A percentile compares a stretch with the other conserved stretches of the same genome.
phyloP scores from a whole-genome alignment of 2,797 vertebrate species.

The Hydrophis major region DNA sequence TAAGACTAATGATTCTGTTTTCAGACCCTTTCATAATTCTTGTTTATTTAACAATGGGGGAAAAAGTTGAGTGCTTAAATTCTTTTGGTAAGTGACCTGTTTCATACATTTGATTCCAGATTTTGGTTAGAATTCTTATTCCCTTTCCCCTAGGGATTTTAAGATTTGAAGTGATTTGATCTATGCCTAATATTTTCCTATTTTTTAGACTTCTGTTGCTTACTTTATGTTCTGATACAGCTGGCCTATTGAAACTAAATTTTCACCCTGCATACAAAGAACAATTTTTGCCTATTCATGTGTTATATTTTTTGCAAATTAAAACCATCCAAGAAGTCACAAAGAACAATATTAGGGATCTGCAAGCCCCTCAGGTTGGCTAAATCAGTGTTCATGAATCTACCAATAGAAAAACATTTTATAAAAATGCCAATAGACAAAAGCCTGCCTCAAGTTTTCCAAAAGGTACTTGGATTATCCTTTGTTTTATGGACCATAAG shows the following conservation, averaged over 20 bases:
- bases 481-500: neutral
- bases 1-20: neutral
- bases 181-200: neutral
- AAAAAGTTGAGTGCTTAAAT: neutral
- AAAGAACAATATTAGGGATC: neutral
- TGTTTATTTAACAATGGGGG: neutral
- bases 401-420: neutral
- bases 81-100: neutral
- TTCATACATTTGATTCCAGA: neutral
- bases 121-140: neutral
- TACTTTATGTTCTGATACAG: neutral
- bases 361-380: neutral
- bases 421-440: neutral
- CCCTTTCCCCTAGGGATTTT: neutral
- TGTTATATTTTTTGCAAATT: neutral
- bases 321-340: neutral
- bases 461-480: neutral
- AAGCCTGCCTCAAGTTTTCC: neutral
- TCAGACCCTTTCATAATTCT: neutral
- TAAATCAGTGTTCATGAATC: neutral
- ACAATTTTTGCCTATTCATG: neutral
- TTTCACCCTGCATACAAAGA: neutral
- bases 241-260: neutral
- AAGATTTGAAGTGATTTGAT: neutral
- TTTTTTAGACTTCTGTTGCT: neutral